These are phyloP conservation scores for Asobara japonica DNA, from an alignment of 1,140 invertebrate genomes.

Conservation along the genomic window DNA sequence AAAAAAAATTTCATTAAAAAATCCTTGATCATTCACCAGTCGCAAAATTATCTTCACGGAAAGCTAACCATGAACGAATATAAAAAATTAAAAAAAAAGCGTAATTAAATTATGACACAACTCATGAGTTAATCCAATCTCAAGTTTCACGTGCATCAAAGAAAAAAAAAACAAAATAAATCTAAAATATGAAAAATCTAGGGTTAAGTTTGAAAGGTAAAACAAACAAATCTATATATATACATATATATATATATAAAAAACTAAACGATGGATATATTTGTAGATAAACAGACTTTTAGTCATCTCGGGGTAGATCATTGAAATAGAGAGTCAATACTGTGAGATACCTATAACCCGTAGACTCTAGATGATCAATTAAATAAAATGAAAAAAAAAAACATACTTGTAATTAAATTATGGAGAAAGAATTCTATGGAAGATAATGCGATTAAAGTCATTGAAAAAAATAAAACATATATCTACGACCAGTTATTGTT, in stretches of 20 bases:
- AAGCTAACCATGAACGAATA: slow-evolving; percentile 23
- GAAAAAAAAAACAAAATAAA: slow-evolving; percentile 24
- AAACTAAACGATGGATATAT: slow-evolving; percentile 49
- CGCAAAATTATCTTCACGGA: neutral
- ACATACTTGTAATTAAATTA: slow-evolving; percentile 24
- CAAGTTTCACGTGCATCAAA: slow-evolving; percentile 25
- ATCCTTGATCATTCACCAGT: neutral
- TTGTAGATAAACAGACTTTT: slow-evolving; percentile 61
- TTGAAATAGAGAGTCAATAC: slow-evolving; percentile 60
- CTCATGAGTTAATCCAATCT: slow-evolving; percentile 18
- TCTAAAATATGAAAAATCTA: slow-evolving; percentile 27
- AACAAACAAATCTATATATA: slow-evolving; percentile 48
- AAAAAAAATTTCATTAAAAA: neutral
- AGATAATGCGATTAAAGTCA: slow-evolving; percentile 17
- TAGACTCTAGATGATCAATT: slow-evolving; percentile 32
- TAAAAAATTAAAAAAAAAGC: neutral
- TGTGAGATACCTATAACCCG: slow-evolving; percentile 60
- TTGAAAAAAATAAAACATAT: slow-evolving; percentile 23
- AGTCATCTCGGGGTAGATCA: slow-evolving; percentile 55
- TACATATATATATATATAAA: too few relatives aligned
- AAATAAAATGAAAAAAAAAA: slow-evolving; percentile 1
- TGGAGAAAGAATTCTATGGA: slow-evolving; percentile 17
- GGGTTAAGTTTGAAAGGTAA: slow-evolving; percentile 28
- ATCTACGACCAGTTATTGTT: neutral
- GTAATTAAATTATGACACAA: slow-evolving; percentile 1